Evolutionary conservation across 2,888 invertebrate species (phyloP).

Genomic region (Mactromeris polynyma): DNA sequence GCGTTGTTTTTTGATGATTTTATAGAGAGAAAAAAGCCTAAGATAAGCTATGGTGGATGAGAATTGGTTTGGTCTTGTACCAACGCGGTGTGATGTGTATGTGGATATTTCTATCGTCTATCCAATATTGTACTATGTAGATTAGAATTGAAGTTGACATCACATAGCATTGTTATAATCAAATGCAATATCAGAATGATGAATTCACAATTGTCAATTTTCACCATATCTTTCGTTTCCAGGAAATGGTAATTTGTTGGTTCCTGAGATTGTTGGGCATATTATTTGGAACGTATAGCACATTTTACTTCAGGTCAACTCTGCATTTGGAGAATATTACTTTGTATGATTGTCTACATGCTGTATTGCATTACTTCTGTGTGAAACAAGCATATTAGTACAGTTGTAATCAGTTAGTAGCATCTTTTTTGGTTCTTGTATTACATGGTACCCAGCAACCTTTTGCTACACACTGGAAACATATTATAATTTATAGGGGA

Average conservation of each 20-base stretch:
- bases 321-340: no score
- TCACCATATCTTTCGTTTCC: neutral
- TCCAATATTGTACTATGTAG: neutral
- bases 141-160: conserved; percentile 7
- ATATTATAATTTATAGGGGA: no score
- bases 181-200: neutral
- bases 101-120: neutral
- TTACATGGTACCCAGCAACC: no score
- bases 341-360: no score
- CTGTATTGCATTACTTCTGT: no score
- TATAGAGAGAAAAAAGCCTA: neutral
- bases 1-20: neutral
- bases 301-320: no score
- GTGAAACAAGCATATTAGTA: no score
- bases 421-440: no score
- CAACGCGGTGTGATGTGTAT: neutral
- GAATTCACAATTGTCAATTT: neutral
- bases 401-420: no score
- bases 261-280: no score
- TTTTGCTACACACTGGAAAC: no score
- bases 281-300: neutral
- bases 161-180: conserved; percentile 5
- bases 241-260: neutral
- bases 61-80: neutral
- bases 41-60: neutral